Evolutionary conservation across 2,113 vertebrate genomes (phyloP), one percentile per base, ranked within the genome.

Genomic region (Gymnorhina tibicen): DNA sequence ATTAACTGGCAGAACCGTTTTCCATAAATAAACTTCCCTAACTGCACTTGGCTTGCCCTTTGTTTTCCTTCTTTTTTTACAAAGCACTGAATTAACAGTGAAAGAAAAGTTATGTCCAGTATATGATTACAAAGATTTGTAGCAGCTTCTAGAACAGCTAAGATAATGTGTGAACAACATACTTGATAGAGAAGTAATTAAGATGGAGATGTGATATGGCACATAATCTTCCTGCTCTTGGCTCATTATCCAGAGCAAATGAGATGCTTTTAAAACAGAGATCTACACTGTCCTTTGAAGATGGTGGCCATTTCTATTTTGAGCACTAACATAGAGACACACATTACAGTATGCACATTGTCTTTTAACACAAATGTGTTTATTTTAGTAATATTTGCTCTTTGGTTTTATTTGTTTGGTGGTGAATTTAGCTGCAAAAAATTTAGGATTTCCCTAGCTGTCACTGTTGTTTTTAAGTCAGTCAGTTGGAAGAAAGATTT

Each of bases 181-280:
- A 67, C 55, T 84, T 96, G 55, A 74, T 55, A 76, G 42, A 58
- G 53, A 78, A 63, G 46, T 87, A 92, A 86, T 89, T 81, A 81
- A 69, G 73, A 63, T 70, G 47, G 41, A 67, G 30, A 58, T 89
- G 24, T 63, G 68, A 62, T 89, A 33, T 58, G 77, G 63, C 64
- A 81, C 7, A 18, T 28, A 23, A 44, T 93, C 59, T 59, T 91
- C 76, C 64, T 91, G 35, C 50, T 87, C 30, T 78, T 87, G 66
- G 64, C 50, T 84, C 24, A 10, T 95, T 92, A 89, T 86, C 16
- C 18, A 50, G 59, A 81, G 47, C 47, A 79, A 63, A 87, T 47
- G 39, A 92, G 47, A 13, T 59, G 33, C 35, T 63, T 85, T 85
- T 59, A 72, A 82, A 93, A 33, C n/a, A 52, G 50, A 66, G 44